Conservation (phyloP, 2,888 invertebrate species). For the Megastigmus dorsalis region DNA sequence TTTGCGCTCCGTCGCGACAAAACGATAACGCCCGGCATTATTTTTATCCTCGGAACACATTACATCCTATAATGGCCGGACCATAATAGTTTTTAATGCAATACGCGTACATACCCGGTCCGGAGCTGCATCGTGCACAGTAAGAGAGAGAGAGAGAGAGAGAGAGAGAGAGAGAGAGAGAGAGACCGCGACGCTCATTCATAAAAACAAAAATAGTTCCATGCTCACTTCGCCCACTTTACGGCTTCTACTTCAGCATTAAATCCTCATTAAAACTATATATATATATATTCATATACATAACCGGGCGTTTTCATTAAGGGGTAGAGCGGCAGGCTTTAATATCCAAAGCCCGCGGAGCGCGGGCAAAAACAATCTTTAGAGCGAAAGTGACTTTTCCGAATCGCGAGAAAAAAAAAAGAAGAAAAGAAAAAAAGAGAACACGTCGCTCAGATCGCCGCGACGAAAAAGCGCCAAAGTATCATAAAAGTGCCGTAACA, state of each 20-base stretch:
- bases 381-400: conserved; percentile 15
- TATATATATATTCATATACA: no score
- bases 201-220: conserved; percentile 27
- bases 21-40: no score
- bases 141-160: no score
- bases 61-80: conserved; percentile 6
- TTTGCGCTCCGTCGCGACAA: no score
- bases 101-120: no score
- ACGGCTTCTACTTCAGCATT: neutral
- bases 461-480: no score
- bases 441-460: no score
- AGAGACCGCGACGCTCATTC: conserved; percentile 15
- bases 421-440: conserved; percentile 15
- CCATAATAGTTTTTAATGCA: no score
- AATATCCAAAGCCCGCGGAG: conserved; percentile 17
- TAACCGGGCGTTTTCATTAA: conserved; percentile 26
- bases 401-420: conserved; percentile 4
- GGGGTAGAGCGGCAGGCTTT: conserved; percentile 16
- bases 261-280: conserved; percentile 29
- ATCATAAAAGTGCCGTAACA: conserved; percentile 49
- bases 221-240: conserved; percentile 9
- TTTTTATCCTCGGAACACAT: no score
- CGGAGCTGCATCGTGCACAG: no score
- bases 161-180: no score
- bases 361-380: conserved; percentile 35